Percentiles rank a stretch among this genome's conserved stretches.
These are phyloP conservation scores for Meloidogyne exigua DNA, from an alignment of 1,140 invertebrate species.

Conservation along the genomic window DNA sequence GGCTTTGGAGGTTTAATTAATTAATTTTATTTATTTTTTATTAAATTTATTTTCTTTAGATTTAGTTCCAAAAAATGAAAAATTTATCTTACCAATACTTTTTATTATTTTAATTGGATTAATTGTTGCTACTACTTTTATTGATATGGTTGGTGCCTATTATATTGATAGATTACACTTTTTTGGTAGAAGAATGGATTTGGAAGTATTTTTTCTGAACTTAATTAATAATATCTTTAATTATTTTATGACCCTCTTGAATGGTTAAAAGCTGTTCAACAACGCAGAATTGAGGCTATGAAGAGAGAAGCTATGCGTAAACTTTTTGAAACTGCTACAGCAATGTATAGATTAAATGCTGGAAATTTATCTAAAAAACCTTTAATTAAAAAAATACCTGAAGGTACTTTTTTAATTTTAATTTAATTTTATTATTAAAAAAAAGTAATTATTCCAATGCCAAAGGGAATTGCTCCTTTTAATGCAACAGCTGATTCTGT, in stretches of 20 bases:
- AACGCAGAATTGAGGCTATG: constrained; percentile 62
- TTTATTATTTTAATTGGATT: constrained; percentile 55
- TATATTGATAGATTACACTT: constrained; percentile 63
- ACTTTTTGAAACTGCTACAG: constrained; percentile 61
- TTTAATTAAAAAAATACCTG: constrained; percentile 32
- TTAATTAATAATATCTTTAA: neutral
- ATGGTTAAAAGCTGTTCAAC: constrained; percentile 63
- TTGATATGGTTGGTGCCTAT: constrained; percentile 62
- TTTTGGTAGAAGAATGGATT: constrained; percentile 56
- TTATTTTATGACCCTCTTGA: constrained; percentile 55
- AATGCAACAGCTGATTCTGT: constrained; percentile 63
- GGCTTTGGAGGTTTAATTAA: constrained; percentile 59
- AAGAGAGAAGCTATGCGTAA: constrained; percentile 63
- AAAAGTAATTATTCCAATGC: constrained; percentile 32
- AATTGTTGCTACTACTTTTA: constrained; percentile 58
- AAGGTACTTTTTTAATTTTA: neutral
- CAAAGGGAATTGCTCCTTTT: constrained; percentile 54
- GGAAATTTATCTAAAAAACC: constrained; percentile 31
- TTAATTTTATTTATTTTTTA: neutral
- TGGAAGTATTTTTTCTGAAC: constrained; percentile 36
- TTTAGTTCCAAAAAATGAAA: constrained; percentile 57
- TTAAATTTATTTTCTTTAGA: constrained; percentile 38
- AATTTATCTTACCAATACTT: constrained; percentile 46
- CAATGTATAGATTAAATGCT: constrained; percentile 36
- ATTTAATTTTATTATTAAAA: constrained; percentile 2